Evolutionary conservation across 2,797 vertebrate species (phyloP).

Genomic region (Linurgus olivaceus): DNA sequence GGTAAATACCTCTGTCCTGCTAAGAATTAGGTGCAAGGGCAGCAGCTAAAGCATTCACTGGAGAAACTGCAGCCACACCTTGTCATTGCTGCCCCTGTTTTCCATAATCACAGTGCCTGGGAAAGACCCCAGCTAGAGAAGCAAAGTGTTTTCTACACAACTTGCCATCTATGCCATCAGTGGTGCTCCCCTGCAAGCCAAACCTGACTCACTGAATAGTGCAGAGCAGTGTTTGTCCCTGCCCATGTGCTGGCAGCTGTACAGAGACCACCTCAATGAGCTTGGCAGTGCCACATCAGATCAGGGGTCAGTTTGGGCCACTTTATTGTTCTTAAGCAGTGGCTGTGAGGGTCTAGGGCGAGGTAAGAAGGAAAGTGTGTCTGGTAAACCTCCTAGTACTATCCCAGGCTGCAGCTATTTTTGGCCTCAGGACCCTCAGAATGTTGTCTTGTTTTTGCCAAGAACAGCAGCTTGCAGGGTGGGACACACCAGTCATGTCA

Average conservation of each 20-base stretch:
- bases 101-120: background rate
- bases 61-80: background rate
- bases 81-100: background rate
- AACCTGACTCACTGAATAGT: background rate
- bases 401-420: background rate
- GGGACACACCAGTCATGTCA: fast-evolving
- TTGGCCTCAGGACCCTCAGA: background rate
- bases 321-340: background rate
- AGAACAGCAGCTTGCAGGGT: background rate
- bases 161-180: background rate
- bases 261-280: background rate
- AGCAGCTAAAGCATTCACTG: background rate
- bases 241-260: background rate
- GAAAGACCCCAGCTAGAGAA: background rate
- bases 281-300: background rate
- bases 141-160: background rate
- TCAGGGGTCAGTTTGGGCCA: background rate
- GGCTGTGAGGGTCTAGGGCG: background rate
- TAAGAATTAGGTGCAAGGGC: background rate
- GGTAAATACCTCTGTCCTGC: background rate
- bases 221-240: background rate
- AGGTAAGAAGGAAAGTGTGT: background rate
- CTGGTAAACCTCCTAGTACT: background rate
- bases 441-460: background rate
- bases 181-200: background rate